A percentile compares a stretch with the other conserved stretches of the same genome.
Evolutionary conservation across 2,797 vertebrate genomes (phyloP).

Genomic region (Ambastaia sidthimunki): DNA sequence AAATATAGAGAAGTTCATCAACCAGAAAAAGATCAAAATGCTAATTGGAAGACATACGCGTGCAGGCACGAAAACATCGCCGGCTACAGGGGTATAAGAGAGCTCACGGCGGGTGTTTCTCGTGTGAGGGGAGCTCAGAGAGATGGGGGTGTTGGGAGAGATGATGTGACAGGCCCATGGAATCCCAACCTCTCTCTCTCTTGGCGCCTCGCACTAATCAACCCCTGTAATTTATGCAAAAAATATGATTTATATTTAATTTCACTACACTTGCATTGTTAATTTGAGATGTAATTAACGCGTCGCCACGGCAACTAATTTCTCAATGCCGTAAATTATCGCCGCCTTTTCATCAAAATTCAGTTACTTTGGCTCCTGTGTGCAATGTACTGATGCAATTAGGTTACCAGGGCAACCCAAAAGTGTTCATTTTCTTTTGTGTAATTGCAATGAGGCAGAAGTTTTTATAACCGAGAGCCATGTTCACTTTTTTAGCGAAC

Average conservation of each 20-base stretch:
- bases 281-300: conserved; percentile 99
- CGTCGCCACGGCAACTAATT: conserved; percentile 99
- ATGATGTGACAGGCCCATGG: conserved; percentile 93
- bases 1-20: conserved; percentile 28
- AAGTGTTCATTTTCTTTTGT: conserved; percentile 99
- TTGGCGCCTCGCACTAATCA: conserved; percentile 99
- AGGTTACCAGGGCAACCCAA: conserved; percentile 99
- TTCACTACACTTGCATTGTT: conserved; percentile 99
- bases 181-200: conserved; percentile 99
- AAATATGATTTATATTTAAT: conserved; percentile 99
- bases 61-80: conserved; percentile 38
- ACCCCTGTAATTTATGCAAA: conserved; percentile 99
- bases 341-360: conserved; percentile 99
- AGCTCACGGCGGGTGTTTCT: conserved; percentile 72
- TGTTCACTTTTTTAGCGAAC: conserved; percentile 78
- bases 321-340: conserved; percentile 99
- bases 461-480: conserved; percentile 87
- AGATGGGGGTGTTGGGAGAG: conserved; percentile 76
- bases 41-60: conserved; percentile 41
- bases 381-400: conserved; percentile 99
- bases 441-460: conserved; percentile 93
- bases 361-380: conserved; percentile 99
- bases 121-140: conserved; percentile 69
- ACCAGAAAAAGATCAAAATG: conserved; percentile 49
- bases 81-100: conserved; percentile 65